These are phyloP conservation scores for Tragelaphus strepsiceros DNA, from an alignment of 2,113 vertebrate genomes.

Conservation along the genomic window DNA sequence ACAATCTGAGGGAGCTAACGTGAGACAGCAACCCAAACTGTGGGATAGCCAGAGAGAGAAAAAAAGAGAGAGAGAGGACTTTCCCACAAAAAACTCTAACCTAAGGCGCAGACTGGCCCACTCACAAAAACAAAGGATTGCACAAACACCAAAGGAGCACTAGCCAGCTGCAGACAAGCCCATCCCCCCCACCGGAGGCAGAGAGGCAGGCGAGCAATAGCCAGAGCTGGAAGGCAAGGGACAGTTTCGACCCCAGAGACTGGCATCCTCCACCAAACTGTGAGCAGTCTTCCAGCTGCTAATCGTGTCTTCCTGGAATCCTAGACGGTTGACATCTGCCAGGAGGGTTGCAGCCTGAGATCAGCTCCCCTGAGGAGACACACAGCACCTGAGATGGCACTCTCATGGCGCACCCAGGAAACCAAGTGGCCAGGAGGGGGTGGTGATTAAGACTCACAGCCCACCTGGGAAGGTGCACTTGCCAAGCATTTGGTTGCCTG, in stretches of 20 bases:
- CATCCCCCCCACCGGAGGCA: neutral
- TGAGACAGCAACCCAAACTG: neutral
- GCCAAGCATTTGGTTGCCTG: neutral
- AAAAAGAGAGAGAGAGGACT: neutral
- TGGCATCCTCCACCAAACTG: neutral
- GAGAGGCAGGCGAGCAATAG: neutral
- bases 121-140: neutral
- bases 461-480: neutral
- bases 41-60: neutral
- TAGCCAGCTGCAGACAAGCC: neutral
- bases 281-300: neutral
- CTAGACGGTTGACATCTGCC: neutral
- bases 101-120: neutral
- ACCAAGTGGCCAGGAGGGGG: neutral
- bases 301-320: neutral
- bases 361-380: neutral
- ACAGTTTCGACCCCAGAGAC: neutral
- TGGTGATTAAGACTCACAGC: neutral
- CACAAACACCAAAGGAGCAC: neutral
- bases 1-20: neutral
- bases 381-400: accelerated
- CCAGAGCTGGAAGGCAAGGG: neutral
- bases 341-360: neutral
- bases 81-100: neutral
- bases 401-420: accelerated